phyloP scores from a whole-genome alignment of 1,140 invertebrate genomes.

The Megalonaias nervosa region DNA sequence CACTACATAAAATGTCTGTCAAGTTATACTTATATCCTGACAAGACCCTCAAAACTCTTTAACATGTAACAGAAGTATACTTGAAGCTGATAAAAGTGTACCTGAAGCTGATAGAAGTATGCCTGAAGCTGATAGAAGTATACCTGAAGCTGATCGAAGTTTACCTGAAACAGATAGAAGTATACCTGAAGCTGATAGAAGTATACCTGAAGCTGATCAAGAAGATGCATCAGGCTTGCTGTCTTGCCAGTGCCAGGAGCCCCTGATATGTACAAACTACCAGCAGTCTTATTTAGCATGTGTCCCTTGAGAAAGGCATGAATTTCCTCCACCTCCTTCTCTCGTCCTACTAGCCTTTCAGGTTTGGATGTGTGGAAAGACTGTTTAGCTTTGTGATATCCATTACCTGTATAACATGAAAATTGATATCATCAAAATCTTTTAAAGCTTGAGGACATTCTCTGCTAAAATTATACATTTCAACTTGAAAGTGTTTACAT shows the following conservation, averaged over 20 bases:
- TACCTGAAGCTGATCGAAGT: slow-evolving; percentile 63
- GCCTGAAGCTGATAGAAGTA: neutral
- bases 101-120: too few relatives aligned
- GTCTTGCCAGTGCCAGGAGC: slow-evolving; percentile 98
- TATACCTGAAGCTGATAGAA: neutral
- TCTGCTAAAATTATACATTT: too few relatives aligned
- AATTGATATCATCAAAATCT: neutral
- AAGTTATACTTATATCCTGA: too few relatives aligned
- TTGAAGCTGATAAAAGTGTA: slow-evolving; percentile 60
- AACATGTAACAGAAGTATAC: slow-evolving; percentile 17
- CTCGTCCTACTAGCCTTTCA: slow-evolving; percentile 81
- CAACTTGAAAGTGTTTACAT: too few relatives aligned
- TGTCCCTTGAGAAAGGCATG: slow-evolving; percentile 80
- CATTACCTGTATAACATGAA: slow-evolving; percentile 37
- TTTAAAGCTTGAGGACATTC: too few relatives aligned
- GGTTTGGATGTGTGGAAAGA: slow-evolving; percentile 82
- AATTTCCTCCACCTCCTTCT: slow-evolving; percentile 82
- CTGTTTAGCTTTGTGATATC: slow-evolving; percentile 70
- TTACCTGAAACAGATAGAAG: too few relatives aligned
- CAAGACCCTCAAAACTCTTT: too few relatives aligned
- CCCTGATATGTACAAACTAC: slow-evolving; percentile 93
- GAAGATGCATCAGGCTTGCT: slow-evolving; percentile 84
- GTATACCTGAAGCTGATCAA: slow-evolving; percentile 72
- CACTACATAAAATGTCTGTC: too few relatives aligned
- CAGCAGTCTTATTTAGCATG: slow-evolving; percentile 79